These are phyloP conservation scores for Nomada ruficornis DNA, from an alignment of 2,888 invertebrate genomes.

Conservation along the genomic window DNA sequence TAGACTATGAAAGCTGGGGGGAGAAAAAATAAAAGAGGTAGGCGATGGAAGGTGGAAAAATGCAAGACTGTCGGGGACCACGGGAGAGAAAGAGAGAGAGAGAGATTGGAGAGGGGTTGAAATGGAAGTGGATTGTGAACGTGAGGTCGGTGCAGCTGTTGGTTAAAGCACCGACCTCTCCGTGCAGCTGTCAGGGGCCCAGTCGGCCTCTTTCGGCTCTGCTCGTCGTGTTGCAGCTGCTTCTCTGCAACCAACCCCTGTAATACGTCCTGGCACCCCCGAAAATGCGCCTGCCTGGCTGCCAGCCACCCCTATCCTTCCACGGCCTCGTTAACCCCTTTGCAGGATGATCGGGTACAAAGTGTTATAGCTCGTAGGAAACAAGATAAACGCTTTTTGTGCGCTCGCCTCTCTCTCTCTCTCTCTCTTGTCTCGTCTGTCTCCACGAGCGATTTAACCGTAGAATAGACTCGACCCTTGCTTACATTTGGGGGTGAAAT, in stretches of 20 bases:
- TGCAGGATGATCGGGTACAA: conserved; percentile 13
- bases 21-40: conserved; percentile 31
- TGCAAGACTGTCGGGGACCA: conserved; percentile 26
- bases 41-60: conserved; percentile 52
- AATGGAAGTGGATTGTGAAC: conserved; percentile 67
- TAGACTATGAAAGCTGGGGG: background rate
- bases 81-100: conserved; percentile 8
- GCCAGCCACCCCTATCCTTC: conserved; percentile 33
- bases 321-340: conserved; percentile 55
- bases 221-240: conserved; percentile 79
- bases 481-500: background rate
- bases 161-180: conserved; percentile 80
- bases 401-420: background rate
- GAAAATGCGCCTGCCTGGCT: conserved; percentile 59
- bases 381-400: background rate
- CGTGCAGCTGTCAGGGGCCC: conserved; percentile 78
- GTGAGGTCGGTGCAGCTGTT: conserved; percentile 80
- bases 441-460: conserved; percentile 17
- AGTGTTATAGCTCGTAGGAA: conserved; percentile 13
- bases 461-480: background rate
- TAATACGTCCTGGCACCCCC: conserved; percentile 71
- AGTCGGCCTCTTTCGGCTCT: conserved; percentile 67
- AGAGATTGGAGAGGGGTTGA: conserved; percentile 27
- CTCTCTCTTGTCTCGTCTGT: background rate
- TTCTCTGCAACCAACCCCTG: conserved; percentile 74